Evolutionary conservation across 2,888 invertebrate species (phyloP).

Genomic region (Drosophila borealis): DNA sequence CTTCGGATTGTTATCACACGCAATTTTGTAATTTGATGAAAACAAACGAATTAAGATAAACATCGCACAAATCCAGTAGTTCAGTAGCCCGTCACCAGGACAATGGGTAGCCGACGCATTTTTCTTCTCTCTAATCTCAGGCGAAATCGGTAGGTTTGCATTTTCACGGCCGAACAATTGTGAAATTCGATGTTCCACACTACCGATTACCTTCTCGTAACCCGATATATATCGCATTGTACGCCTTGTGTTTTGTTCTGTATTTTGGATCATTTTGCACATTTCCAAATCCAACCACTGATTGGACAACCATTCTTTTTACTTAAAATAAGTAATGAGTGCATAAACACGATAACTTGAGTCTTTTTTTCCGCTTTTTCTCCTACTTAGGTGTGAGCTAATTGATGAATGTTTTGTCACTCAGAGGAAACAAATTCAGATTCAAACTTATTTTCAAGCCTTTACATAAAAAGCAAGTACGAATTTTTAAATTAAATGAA

Average conservation of each 20-base stretch:
- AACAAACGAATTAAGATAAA: slow-evolving; percentile 83
- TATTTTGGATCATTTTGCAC: slow-evolving; percentile 39
- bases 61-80: slow-evolving; percentile 72
- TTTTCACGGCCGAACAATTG: slow-evolving; percentile 46
- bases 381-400: slow-evolving; percentile 26
- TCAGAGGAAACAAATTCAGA: not conserved
- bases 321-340: not conserved
- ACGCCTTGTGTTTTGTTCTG: slow-evolving; percentile 1
- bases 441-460: too few relatives aligned
- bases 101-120: slow-evolving; percentile 21
- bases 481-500: too few relatives aligned
- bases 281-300: slow-evolving; percentile 30
- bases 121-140: slow-evolving; percentile 35
- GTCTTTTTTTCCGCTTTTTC: slow-evolving; percentile 13
- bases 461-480: too few relatives aligned
- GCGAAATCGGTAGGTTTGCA: slow-evolving; percentile 28
- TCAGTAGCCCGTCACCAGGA: slow-evolving; percentile 14
- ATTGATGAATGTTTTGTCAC: slow-evolving; percentile 41
- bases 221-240: slow-evolving; percentile 42
- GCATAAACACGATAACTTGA: slow-evolving; percentile 10
- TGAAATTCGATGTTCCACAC: slow-evolving; percentile 49
- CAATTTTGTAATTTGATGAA: slow-evolving; percentile 84
- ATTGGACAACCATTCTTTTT: slow-evolving; percentile 7
- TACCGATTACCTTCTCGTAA: slow-evolving; percentile 34
- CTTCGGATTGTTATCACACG: slow-evolving; percentile 82